Conservation (phyloP, 1,140 invertebrate genomes). For the Drosophila cardini region DNA sequence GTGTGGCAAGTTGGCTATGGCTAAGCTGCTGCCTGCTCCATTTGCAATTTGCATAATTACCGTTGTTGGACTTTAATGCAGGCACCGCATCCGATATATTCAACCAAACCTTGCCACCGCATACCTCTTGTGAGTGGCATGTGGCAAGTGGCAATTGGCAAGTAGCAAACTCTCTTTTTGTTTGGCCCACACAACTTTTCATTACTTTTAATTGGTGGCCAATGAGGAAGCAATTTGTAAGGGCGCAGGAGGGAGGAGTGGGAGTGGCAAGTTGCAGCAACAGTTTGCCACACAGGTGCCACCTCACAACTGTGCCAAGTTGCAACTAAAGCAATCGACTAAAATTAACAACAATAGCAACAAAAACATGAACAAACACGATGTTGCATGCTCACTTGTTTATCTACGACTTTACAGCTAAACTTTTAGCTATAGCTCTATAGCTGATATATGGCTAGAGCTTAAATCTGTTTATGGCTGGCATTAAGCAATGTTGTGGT, state of each 20-base stretch:
- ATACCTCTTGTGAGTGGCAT: conserved; percentile 36
- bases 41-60: conserved; percentile 83
- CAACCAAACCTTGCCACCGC: conserved; percentile 40
- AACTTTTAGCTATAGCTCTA: not conserved
- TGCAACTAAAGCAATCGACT: conserved; percentile 13
- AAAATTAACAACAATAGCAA: conserved; percentile 4
- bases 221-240: conserved; percentile 82
- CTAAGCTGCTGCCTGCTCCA: conserved; percentile 55
- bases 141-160: conserved; percentile 21
- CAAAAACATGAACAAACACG: conserved; percentile 1
- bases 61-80: conserved; percentile 80
- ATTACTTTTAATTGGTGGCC: conserved; percentile 81
- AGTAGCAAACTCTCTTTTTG: conserved; percentile 45
- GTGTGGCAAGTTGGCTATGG: conserved; percentile 29
- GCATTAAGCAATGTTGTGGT: conserved; percentile 17
- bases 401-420: conserved; percentile 2
- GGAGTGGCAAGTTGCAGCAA: conserved; percentile 28
- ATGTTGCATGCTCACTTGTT: conserved; percentile 14
- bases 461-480: not conserved
- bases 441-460: conserved; percentile 9
- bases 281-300: conserved; percentile 45
- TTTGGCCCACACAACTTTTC: conserved; percentile 64
- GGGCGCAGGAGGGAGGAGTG: conserved; percentile 38
- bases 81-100: conserved; percentile 66
- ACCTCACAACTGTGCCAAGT: not conserved